Evolutionary conservation across 1,140 invertebrate species (phyloP), one percentile per base, ranked within the genome.

Genomic region (Macrobrachium nipponense): DNA sequence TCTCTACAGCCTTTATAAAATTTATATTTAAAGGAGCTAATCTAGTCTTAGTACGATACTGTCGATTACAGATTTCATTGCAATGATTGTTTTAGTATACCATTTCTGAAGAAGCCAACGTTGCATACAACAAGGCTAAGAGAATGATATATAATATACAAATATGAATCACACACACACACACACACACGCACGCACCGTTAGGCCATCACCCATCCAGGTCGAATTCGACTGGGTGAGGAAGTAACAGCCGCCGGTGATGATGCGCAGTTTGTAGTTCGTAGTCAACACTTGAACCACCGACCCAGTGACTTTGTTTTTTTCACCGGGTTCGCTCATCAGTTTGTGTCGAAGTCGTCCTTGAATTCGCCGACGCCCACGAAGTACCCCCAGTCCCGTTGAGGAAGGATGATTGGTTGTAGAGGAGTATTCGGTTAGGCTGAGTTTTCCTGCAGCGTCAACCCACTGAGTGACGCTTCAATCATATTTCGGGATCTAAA

Each of bases 171-270:
- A 36, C 27, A 36, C n/a, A n/a, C n/a, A n/a, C n/a, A n/a, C n/a
- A n/a, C n/a, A n/a, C n/a, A n/a, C 27, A 4, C 27, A 36, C 27
- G 23, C 27, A 70, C 89, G 89, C 82, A 91, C 91, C 82, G 73
- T 88, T 43, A 90, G 88, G 20, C 91, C 91, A 36, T 88, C 84
- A 27, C 89, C 89, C 62, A 90, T 89, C 91, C 91, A 91, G 15
- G 89, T 87, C 75, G 88, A 89, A 18, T 78, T 78, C 14, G 88
- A 61, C n/a, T 87, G 87, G 66, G 91, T 90, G 60, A 89, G 90
- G 80, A 90, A 91, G 62, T 90, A 91, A 68, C 89, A 91, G 18
- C 90, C 90, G 36, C 89, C 89, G 36, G 90, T 90, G 80, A 89
- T 90, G 12, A 91, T 89, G 64, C 90, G 76, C 10, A 91, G 83